Evolutionary conservation across 2,113 vertebrate genomes (phyloP).

Genomic region (Menidia beryllina): DNA sequence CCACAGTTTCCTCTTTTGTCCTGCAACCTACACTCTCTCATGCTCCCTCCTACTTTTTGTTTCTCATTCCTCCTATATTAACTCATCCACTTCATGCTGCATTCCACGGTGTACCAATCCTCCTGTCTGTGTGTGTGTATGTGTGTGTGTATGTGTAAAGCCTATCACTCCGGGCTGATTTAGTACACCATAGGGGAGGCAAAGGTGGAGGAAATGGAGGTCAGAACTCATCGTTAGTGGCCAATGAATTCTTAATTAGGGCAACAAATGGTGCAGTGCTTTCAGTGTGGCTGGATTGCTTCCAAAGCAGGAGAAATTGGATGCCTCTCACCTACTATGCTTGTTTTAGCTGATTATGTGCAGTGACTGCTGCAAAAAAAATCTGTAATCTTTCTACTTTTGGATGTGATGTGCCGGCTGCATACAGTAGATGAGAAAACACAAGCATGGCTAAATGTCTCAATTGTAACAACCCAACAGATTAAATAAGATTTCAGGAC

Average conservation of each 20-base stretch:
- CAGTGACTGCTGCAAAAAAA: constrained; percentile 55
- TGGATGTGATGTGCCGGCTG: constrained; percentile 1
- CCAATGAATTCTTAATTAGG: constrained; percentile 84
- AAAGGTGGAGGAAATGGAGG: constrained; percentile 74
- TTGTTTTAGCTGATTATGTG: constrained; percentile 39
- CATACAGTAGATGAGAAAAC: neutral
- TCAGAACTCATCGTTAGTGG: constrained; percentile 79
- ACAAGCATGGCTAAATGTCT: constrained; percentile 7
- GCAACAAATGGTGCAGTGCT: constrained; percentile 80
- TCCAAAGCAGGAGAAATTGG: constrained; percentile 60
- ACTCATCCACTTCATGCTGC: constrained; percentile 31
- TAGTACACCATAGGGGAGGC: constrained; percentile 49
- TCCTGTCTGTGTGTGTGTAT: constrained; percentile 12
- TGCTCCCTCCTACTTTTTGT: constrained; percentile 1
- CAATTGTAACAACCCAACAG: neutral
- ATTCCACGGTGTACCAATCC: constrained; percentile 38
- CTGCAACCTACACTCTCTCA: neutral
- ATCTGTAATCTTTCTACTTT: constrained; percentile 24
- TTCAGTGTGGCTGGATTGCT: constrained; percentile 58
- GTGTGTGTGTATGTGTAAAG: constrained; percentile 34
- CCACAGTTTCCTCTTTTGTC: neutral
- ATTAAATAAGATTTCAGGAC: constrained; percentile 23
- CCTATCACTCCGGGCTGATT: constrained; percentile 63
- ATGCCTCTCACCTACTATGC: constrained; percentile 55
- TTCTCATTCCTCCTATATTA: neutral